A percentile compares a stretch with the other conserved stretches of the same genome.
Evolutionary conservation across 1,140 invertebrate genomes (phyloP).

Genomic region (Bilobella aurantiaca): DNA sequence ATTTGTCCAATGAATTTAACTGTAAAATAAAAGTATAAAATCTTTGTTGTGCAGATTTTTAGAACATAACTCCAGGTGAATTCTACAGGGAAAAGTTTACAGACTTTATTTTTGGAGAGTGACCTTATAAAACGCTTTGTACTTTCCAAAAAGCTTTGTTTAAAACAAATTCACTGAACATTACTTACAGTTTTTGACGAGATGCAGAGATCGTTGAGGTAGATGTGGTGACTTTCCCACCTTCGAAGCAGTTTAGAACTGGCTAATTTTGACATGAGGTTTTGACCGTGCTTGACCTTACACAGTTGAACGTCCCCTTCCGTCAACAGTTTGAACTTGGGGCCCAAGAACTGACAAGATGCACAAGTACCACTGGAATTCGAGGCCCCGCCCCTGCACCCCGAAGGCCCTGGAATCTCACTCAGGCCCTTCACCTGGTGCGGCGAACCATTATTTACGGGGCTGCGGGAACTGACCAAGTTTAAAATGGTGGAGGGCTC

Average conservation of each 20-base stretch:
- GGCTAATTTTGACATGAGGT: conserved; percentile 68
- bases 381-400: no score
- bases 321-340: conserved; percentile 60
- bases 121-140: conserved; percentile 13
- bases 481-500: background rate
- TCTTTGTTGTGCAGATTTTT: no score
- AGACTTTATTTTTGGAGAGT: no score
- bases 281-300: conserved; percentile 65
- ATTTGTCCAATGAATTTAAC: no score
- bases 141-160: background rate
- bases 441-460: no score
- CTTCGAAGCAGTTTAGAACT: conserved; percentile 66
- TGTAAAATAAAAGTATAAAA: no score
- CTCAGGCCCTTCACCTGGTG: no score
- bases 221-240: conserved; percentile 68
- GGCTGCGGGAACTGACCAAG: no score
- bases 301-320: conserved; percentile 68
- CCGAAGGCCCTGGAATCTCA: no score
- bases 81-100: no score
- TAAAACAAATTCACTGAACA: no score
- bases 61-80: no score
- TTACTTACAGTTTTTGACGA: conserved; percentile 67
- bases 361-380: background rate
- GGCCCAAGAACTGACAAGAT: conserved; percentile 41
- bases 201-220: conserved; percentile 57